Base-by-base conservation (phyloP, 2,113 vertebrate genomes). In the Meriones unguiculatus region DNA sequence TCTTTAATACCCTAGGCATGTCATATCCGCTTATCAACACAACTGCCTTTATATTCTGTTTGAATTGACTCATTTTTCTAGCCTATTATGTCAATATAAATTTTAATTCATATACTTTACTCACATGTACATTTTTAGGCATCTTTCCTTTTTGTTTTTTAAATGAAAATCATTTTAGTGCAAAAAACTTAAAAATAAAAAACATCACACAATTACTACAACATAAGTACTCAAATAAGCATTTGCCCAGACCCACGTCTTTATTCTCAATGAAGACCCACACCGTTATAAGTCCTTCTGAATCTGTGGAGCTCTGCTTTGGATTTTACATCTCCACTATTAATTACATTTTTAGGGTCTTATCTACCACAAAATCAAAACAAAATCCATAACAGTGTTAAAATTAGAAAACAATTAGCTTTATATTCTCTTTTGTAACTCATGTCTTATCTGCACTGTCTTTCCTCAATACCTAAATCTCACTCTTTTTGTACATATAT, bases 21-120 rank as follows among this genome's bases (percentile, higher is more conserved):
- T 77, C 87, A 93, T 86, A 86, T 32, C 14, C 46, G 67, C 11
- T 88, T 38, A 18, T 73, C 87, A 50, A 78, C 59, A 93, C 82
- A 69, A 78, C 2, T 92, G 25, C 25, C 69, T 97, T 78, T 52
- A 89, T 12, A 89, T 12, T 24, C 35, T 90, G 9, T 70, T 92
- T 94, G 18, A 96, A 93, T n/a, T 15, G 88, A 94, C 41, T 35
- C 15, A 80, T 89, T 91, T 78, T 87, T 88, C 18, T 12, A 89
- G 35, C 6, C 32, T 92, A 87, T 76, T 65, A 93, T 77, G 57
- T 10, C n/a, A 96, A 89, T 46, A 77, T 95, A 72, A 95, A 81
- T 81, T 96, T 90, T 89, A 90, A 81, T 57, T 78, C 90, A 64
- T 90, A 86, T 62, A 14, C 89, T 90, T 69, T 57, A 67, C 84